Conservation (phyloP, 2,113 vertebrate genomes). For the Pseudonaja textilis region DNA sequence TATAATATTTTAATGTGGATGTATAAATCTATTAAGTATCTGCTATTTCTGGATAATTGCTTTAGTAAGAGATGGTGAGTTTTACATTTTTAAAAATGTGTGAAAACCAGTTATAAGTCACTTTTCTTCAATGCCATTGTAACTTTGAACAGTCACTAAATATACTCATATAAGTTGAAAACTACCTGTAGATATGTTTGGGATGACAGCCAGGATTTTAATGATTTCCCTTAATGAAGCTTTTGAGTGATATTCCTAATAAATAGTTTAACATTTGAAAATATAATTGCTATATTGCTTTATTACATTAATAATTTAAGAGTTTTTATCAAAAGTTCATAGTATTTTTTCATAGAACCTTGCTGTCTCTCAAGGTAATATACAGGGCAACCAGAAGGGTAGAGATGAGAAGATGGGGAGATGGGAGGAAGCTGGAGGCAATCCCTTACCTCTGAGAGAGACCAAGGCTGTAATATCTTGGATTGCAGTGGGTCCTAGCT, state of each 20-base stretch:
- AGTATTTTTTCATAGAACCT: not conserved
- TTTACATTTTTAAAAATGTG: not conserved
- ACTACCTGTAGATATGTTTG: not conserved
- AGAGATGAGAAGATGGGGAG: too few relatives aligned
- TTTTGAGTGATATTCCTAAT: not conserved
- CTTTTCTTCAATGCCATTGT: too few relatives aligned
- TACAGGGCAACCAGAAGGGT: too few relatives aligned
- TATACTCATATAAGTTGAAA: too few relatives aligned
- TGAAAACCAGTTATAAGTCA: too few relatives aligned
- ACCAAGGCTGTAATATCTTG: too few relatives aligned
- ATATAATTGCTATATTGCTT: not conserved
- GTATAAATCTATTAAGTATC: not conserved
- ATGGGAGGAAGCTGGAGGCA: too few relatives aligned
- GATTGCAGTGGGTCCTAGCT: too few relatives aligned
- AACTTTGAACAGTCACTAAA: too few relatives aligned
- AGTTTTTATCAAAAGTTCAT: not conserved
- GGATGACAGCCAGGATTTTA: not conserved
- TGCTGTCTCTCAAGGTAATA: too few relatives aligned
- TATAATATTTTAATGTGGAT: not conserved
- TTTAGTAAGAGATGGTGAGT: not conserved
- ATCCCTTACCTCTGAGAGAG: too few relatives aligned
- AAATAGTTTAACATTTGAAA: not conserved
- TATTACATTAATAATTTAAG: not conserved
- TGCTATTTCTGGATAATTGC: not conserved
- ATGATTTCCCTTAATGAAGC: not conserved